Percentiles rank a stretch among this genome's conserved stretches.
phyloP scores from a whole-genome alignment of 2,113 vertebrate species.

The Megaleporinus macrocephalus region DNA sequence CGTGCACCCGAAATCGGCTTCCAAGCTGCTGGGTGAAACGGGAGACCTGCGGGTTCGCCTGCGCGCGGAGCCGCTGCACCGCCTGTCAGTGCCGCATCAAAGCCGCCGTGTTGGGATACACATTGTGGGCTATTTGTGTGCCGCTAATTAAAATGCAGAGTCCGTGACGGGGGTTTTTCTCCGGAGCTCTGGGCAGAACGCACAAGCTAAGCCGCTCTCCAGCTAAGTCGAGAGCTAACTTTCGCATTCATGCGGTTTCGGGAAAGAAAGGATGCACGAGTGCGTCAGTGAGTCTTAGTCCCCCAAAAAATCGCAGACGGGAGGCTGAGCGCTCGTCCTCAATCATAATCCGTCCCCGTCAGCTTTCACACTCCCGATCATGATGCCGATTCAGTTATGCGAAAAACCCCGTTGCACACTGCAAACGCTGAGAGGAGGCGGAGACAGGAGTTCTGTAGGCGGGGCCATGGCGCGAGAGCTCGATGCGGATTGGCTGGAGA shows the following conservation, averaged over 20 bases:
- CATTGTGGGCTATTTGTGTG: not conserved
- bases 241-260: slow-evolving; percentile 16
- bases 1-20: slow-evolving; percentile 34
- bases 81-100: slow-evolving; percentile 48
- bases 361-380: slow-evolving; percentile 15
- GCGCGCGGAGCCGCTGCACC: slow-evolving; percentile 52
- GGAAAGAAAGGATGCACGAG: not conserved
- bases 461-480: slow-evolving; percentile 58
- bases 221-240: slow-evolving; percentile 44
- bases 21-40: slow-evolving; percentile 4
- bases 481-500: slow-evolving; percentile 67
- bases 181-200: not conserved
- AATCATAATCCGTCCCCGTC: slow-evolving; percentile 8
- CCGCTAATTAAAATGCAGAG: slow-evolving; percentile 22
- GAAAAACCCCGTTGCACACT: slow-evolving; percentile 24
- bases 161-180: slow-evolving; percentile 18
- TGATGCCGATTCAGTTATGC: slow-evolving; percentile 42
- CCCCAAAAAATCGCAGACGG: too few relatives aligned
- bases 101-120: slow-evolving; percentile 34
- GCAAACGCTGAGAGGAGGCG: slow-evolving; percentile 29
- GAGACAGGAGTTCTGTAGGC: slow-evolving; percentile 59
- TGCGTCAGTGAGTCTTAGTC: not conserved
- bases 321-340: not conserved
- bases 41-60: slow-evolving; percentile 13
- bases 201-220: not conserved